Percentiles rank a stretch among this genome's conserved stretches.
Evolutionary conservation across 2,888 invertebrate genomes (phyloP).

Genomic region (Pyrgus malvae): DNA sequence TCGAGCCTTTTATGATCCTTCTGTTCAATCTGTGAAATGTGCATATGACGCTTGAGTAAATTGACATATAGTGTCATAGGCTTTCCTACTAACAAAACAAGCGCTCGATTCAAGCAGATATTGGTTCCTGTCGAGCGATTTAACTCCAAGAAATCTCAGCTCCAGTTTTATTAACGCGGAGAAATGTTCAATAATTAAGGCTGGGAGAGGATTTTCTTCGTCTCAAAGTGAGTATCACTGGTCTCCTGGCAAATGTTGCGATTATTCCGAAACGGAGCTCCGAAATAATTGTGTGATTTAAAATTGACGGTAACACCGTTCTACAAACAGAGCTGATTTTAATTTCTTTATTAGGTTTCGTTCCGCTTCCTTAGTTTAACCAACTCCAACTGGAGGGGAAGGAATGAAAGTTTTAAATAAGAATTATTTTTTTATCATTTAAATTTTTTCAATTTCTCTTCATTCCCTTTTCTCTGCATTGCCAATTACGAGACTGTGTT

Average conservation of each 20-base stretch:
- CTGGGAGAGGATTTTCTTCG: slow-evolving; percentile 9
- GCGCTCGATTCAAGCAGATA: slow-evolving; percentile 8
- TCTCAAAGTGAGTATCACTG: slow-evolving; percentile 9
- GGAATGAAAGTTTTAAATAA: too few species aligned
- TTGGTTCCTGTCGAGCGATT: not conserved
- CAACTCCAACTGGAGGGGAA: too few species aligned
- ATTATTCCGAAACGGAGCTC: slow-evolving; percentile 1
- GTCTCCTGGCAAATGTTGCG: slow-evolving; percentile 13
- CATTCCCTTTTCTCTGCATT: too few species aligned
- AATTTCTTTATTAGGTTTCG: not conserved
- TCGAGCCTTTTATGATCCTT: too few species aligned
- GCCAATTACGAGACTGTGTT: too few species aligned
- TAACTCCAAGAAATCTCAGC: slow-evolving; percentile 3
- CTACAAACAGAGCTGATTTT: not conserved
- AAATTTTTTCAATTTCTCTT: too few species aligned
- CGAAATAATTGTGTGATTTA: slow-evolving; percentile 11
- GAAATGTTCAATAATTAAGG: slow-evolving; percentile 18
- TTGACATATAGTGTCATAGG: too few species aligned
- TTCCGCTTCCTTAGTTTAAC: not conserved
- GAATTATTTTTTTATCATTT: too few species aligned
- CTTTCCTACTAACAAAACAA: too few species aligned
- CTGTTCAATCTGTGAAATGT: too few species aligned
- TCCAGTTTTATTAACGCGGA: slow-evolving; percentile 16
- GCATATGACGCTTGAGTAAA: too few species aligned
- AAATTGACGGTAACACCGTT: slow-evolving; percentile 6